Percentiles rank a stretch among this genome's conserved stretches.
Conservation (phyloP, 30 jellyfish, hydroid and myxozoan genomes). For the Rhopilema esculentum region DNA sequence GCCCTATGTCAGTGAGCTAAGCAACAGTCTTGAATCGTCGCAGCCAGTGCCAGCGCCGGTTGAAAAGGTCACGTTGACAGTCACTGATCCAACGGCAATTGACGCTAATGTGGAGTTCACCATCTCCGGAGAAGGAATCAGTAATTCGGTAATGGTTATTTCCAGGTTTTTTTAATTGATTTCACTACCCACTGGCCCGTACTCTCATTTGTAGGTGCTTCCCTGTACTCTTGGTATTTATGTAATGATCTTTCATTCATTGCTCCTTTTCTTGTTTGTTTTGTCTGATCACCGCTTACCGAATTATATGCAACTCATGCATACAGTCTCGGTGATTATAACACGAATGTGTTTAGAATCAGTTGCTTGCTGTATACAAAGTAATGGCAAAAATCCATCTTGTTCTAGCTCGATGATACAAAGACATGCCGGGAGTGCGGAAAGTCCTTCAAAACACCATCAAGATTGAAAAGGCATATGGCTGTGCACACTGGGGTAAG, state of each 20-base stretch:
- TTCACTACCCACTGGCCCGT: no score
- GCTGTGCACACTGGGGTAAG: constrained; percentile 62
- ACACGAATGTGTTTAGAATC: no score
- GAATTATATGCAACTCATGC: no score
- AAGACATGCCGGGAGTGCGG: constrained; percentile 63
- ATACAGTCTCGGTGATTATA: no score
- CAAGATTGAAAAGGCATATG: constrained; percentile 55
- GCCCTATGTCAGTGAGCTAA: background rate
- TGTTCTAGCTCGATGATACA: constrained; percentile 16
- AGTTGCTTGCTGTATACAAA: background rate
- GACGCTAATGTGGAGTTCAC: constrained; percentile 14
- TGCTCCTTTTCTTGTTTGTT: no score
- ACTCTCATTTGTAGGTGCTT: no score
- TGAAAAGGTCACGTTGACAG: constrained; percentile 26
- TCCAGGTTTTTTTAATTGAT: background rate
- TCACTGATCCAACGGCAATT: constrained; percentile 69
- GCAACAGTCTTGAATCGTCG: background rate
- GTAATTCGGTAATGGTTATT: constrained; percentile 21
- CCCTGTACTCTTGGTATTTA: no score
- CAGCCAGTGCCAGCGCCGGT: background rate
- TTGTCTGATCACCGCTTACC: no score
- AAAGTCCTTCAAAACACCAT: constrained; percentile 53
- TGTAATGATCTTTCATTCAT: no score
- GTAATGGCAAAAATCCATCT: background rate
- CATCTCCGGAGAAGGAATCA: background rate